These are phyloP conservation scores for Xestoiulus laeticollis DNA, from an alignment of 2,888 invertebrate species.

Conservation along the genomic window DNA sequence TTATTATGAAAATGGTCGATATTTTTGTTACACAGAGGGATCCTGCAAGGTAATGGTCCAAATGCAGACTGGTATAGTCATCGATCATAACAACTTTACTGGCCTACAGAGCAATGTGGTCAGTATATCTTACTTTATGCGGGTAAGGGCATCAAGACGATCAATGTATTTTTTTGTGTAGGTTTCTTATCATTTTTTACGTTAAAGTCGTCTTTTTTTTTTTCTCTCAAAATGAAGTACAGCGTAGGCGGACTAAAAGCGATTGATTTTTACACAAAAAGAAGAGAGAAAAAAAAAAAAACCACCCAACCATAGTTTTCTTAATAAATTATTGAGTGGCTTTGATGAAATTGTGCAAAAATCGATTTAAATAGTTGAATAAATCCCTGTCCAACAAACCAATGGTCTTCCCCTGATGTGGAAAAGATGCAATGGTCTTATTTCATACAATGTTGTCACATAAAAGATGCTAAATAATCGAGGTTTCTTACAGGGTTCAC, in stretches of 20 bases:
- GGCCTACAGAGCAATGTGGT: neutral
- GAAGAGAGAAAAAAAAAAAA: too few species aligned
- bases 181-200: too few species aligned
- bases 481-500: neutral
- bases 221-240: too few species aligned
- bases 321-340: too few species aligned
- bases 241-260: too few species aligned
- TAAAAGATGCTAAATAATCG: neutral
- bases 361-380: too few species aligned
- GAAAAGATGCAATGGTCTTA: too few species aligned
- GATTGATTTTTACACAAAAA: too few species aligned
- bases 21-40: neutral
- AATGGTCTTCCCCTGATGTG: neutral
- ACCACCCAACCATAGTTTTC: too few species aligned
- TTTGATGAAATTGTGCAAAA: too few species aligned
- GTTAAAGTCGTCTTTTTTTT: too few species aligned
- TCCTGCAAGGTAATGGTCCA: neutral
- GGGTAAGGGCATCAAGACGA: neutral
- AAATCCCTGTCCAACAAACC: too few species aligned
- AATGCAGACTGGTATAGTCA: neutral
- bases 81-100: neutral
- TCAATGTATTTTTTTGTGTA: neutral
- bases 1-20: neutral
- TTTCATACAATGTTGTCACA: neutral
- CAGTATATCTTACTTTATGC: neutral